Evolutionary conservation across 2,113 vertebrate species (phyloP), one percentile per base, ranked within the genome.

Genomic region (Salminus brasiliensis): DNA sequence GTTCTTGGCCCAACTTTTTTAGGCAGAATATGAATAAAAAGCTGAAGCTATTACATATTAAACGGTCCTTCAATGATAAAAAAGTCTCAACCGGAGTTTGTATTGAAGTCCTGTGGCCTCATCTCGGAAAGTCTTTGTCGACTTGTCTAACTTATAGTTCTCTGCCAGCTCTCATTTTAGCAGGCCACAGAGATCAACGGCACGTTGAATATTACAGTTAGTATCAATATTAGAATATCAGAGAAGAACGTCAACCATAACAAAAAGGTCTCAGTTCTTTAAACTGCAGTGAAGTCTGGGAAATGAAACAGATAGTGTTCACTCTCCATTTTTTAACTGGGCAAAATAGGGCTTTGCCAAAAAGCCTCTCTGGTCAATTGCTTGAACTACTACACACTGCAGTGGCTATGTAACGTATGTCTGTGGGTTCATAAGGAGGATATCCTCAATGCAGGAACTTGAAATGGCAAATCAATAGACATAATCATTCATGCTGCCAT

Each of bases 401-500:
- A n/a, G 5, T 41, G 55, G 13, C 18, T 16, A 11, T 43, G 39
- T 63, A 30, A 13, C 45, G 39, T 76, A n/a, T 66, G 45, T 55
- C 68, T 41, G 60, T 13, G 13, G 34, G 34, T 60, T 41, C 12
- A 59, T 39, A 36, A 67, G 59, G 70, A 57, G 47, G 21, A 60
- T 47, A 11, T 39, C 62, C 65, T 43, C 34, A 79, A n/a, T 71
- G 43, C 62, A 68, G 29, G 16, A 60, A 25, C 27, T n/a, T 55
- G 39, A 80, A 81, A 77, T 77, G 74, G 63, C 55, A 74, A 80
- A 85, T 85, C 81, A 80, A 83, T 78, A 80, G 3, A 60, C 10
- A 15, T 43, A 69, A 41, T 76, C 74, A 77, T 45, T 69, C 67
- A 60, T 45, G 29, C 68, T 45, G 27, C 43, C 36, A 5, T 15